Base-by-base conservation (phyloP, 2,113 vertebrate genomes). In the Anhinga rufa region DNA sequence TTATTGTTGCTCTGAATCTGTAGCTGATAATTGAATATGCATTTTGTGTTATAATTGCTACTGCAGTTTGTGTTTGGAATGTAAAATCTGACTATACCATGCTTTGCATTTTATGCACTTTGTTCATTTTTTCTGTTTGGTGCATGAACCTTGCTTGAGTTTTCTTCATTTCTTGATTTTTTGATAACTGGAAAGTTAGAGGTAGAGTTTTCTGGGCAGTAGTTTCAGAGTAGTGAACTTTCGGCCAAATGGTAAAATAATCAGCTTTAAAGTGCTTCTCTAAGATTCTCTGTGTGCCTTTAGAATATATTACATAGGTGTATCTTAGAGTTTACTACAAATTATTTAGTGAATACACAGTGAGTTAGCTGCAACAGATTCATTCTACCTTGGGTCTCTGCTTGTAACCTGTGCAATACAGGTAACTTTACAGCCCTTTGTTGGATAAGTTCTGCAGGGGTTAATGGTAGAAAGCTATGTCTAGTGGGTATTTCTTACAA, bases 41-140 rank as follows among this genome's bases (percentile, higher is more conserved):
- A 36, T 77, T 96, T 95, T 91, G 71, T 81, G 65, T 90, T 96
- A 78, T 91, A 95, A 94, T 94, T 88, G 78, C 88, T 78, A 21
- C 40, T 81, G 58, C 68, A 52, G 71, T 77, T 85, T 95, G 52
- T 80, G 60, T 86, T 79, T 90, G 61, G 81, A 90, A 79, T 78
- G 61, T 82, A 62, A 49, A 74, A 42, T 69, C 26, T 60, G 87
- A 58, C 76, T 72, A 15, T 51, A 54, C 6, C 51, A 57, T 81
- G 40, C 32, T 92, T 88, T 86, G 51, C 21, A 51, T 90, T 93
- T 85, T 54, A 58, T 94, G 26, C 7, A 12, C 9, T 82, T 71
- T 44, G 32, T 82, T 80, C 8, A 16, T 71, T 76, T 95, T 84
- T 29, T 40, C 12, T 55, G 5, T 40, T 78, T 90, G 44, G 10